These are phyloP conservation scores for Drosophila aldrichi DNA, from an alignment of 2,888 invertebrate genomes.

Conservation along the genomic window DNA sequence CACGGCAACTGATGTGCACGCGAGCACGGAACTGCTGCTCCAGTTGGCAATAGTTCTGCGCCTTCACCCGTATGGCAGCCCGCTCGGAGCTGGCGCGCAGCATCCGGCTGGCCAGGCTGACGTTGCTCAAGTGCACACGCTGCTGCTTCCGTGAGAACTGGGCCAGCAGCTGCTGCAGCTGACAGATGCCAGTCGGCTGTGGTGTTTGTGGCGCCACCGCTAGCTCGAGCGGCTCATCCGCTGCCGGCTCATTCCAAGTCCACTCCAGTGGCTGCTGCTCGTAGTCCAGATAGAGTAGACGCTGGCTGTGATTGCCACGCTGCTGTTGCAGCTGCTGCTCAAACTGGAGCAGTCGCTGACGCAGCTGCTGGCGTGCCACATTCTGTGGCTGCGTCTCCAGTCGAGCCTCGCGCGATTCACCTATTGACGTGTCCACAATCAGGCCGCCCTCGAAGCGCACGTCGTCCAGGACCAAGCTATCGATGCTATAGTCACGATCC, in stretches of 20 bases:
- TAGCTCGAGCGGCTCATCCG: constrained; percentile 38
- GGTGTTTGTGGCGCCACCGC: constrained; percentile 12
- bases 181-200: constrained; percentile 48
- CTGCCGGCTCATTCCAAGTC: constrained; percentile 52
- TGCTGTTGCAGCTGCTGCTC: constrained; percentile 38
- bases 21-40: constrained; percentile 60
- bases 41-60: constrained; percentile 70
- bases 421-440: constrained; percentile 15
- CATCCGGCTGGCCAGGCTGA: constrained; percentile 40
- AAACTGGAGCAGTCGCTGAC: constrained; percentile 16
- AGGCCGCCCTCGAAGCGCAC: constrained; percentile 75
- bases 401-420: constrained; percentile 1
- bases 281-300: constrained; percentile 77
- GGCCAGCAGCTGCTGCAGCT: constrained; percentile 61
- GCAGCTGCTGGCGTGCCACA: constrained; percentile 2
- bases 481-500: constrained; percentile 73
- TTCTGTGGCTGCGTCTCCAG: neutral
- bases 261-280: constrained; percentile 45
- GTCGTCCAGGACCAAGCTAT: constrained; percentile 69
- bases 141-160: constrained; percentile 43
- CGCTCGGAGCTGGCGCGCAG: constrained; percentile 18
- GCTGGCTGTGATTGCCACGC: constrained; percentile 22
- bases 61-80: constrained; percentile 55
- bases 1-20: constrained; percentile 65
- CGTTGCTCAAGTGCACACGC: constrained; percentile 63